Conservation (phyloP, 2,797 vertebrate species). For the Spondyliosoma cantharus region DNA sequence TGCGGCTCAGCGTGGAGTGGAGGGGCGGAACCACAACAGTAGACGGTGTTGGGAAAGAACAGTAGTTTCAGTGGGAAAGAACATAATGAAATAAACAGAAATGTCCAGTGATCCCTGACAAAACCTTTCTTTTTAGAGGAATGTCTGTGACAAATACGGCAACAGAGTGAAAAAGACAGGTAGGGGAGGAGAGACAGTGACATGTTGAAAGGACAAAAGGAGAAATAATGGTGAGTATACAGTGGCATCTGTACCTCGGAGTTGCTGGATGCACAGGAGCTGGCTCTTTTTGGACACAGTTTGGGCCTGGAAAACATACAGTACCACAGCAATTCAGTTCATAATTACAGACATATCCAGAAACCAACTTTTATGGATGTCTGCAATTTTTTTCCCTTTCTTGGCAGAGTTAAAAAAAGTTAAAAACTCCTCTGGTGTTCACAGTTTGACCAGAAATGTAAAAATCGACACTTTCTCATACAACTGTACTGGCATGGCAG, state of each 20-base stretch:
- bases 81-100: conserved; percentile 59
- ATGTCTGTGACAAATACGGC: conserved; percentile 57
- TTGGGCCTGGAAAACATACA: conserved; percentile 83
- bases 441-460: conserved; percentile 52
- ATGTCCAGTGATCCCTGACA: conserved; percentile 59
- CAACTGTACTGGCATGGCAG: conserved; percentile 37
- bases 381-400: conserved; percentile 18
- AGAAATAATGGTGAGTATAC: neutral
- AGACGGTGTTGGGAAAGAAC: conserved; percentile 18
- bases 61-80: conserved; percentile 41
- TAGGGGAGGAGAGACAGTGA: neutral
- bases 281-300: conserved; percentile 83
- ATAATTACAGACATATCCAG: conserved; percentile 59
- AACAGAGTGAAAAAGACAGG: conserved; percentile 10
- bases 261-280: conserved; percentile 79
- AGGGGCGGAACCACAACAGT: conserved; percentile 19
- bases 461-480: conserved; percentile 49
- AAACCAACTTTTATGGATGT: conserved; percentile 44
- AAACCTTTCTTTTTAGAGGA: conserved; percentile 56
- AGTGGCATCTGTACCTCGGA: conserved; percentile 80
- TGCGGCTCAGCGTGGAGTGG: conserved; percentile 1
- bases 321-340: conserved; percentile 61
- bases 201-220: conserved; percentile 14
- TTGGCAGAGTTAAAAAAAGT: conserved; percentile 26
- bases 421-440: conserved; percentile 43